Percentiles rank a stretch among this genome's conserved stretches.
Conservation (phyloP, 2,888 invertebrate genomes). For the Gymnoscelis rufifasciata region DNA sequence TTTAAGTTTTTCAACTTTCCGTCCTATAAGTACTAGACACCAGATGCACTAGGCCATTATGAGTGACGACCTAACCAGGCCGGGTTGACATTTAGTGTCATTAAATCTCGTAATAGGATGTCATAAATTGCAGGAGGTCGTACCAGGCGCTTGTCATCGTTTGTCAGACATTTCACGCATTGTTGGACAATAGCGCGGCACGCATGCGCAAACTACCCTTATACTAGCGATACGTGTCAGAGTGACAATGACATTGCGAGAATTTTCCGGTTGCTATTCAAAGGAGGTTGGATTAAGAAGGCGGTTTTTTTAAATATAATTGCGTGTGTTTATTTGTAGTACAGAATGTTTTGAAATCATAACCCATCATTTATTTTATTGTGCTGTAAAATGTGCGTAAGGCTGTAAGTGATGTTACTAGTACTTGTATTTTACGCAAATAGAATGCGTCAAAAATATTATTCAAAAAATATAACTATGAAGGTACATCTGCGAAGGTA, state of each 20-base stretch:
- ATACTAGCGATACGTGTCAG: constrained; percentile 17
- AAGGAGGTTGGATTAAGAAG: neutral
- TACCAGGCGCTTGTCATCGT: constrained; percentile 74
- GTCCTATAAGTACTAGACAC: no score
- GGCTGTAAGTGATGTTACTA: no score
- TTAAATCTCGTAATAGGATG: constrained; percentile 79
- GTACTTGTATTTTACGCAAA: no score
- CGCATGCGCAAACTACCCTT: constrained; percentile 26
- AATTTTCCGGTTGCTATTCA: neutral
- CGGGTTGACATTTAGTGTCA: constrained; percentile 70
- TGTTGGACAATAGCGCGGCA: constrained; percentile 76
- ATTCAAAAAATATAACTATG: no score
- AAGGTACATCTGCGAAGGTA: no score
- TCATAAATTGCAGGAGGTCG: constrained; percentile 77
- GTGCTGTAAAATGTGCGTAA: no score
- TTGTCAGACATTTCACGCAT: constrained; percentile 80
- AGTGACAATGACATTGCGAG: constrained; percentile 24
- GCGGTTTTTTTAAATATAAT: no score
- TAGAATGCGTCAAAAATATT: no score
- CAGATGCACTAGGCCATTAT: constrained; percentile 35
- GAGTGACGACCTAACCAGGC: constrained; percentile 58
- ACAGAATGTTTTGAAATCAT: no score
- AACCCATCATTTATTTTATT: no score
- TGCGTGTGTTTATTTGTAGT: no score
- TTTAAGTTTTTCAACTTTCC: no score